phyloP scores from a whole-genome alignment of 2,113 vertebrate genomes.

The Probosciger aterrimus region DNA sequence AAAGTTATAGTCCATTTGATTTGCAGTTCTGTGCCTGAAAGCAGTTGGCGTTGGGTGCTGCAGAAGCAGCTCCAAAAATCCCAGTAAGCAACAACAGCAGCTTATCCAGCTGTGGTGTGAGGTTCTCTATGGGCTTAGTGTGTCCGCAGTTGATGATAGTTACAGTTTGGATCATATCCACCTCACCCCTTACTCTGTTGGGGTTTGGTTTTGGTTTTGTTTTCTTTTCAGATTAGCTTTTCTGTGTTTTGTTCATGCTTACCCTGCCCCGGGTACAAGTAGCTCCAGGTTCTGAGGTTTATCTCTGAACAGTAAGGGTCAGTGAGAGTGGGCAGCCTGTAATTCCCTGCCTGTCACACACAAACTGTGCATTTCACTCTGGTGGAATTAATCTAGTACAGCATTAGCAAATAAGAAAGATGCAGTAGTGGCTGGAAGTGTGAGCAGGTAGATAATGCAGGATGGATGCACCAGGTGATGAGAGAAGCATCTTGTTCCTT shows the following conservation, averaged over 20 bases:
- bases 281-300: not conserved
- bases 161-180: not conserved
- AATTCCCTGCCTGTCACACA: not conserved
- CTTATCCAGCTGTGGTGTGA: not conserved
- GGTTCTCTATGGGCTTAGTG: not conserved
- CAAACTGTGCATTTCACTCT: not conserved
- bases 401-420: not conserved
- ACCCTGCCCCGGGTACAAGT: not conserved
- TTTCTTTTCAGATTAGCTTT: not conserved
- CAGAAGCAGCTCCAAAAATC: not conserved
- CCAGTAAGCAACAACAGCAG: not conserved
- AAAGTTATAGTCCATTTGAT: not conserved
- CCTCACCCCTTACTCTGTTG: not conserved
- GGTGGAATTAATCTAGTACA: not conserved
- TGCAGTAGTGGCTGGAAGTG: not conserved
- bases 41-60: not conserved
- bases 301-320: not conserved
- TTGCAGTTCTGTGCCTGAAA: not conserved
- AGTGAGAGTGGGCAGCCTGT: not conserved
- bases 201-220: not conserved
- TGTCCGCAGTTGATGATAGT: not conserved
- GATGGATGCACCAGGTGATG: not conserved
- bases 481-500: not conserved
- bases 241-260: not conserved
- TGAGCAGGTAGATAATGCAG: not conserved